phyloP scores from a whole-genome alignment of 2,797 vertebrate species.

The Diplodus sargus region DNA sequence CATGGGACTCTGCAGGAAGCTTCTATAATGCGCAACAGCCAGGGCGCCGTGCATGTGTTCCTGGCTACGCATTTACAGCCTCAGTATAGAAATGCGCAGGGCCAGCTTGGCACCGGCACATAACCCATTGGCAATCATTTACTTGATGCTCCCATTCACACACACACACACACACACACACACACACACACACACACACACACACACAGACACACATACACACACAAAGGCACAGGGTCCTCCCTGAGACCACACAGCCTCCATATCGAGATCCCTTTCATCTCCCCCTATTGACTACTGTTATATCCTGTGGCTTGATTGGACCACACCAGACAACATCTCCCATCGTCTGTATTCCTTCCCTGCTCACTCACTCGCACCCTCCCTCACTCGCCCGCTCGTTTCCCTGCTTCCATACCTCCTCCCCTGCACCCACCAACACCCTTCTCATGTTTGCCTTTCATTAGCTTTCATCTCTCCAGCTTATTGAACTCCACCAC shows the following conservation, averaged over 20 bases:
- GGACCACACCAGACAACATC: constrained; percentile 79
- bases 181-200: constrained; percentile 24
- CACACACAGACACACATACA: constrained; percentile 49
- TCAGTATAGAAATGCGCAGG: constrained; percentile 44
- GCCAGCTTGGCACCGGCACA: constrained; percentile 40
- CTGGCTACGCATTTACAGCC: constrained; percentile 51
- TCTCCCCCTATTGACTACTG: constrained; percentile 80
- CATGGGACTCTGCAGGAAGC: constrained; percentile 62
- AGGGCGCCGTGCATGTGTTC: constrained; percentile 49
- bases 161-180: constrained; percentile 54
- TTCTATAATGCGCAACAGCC: constrained; percentile 54
- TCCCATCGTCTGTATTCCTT: constrained; percentile 63
- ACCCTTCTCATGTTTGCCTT: constrained; percentile 82
- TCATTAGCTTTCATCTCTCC: constrained; percentile 88
- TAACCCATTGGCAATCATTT: constrained; percentile 65
- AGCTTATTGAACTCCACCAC: constrained; percentile 86
- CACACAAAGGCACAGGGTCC: constrained; percentile 53
- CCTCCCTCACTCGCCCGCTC: constrained; percentile 19
- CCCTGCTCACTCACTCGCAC: constrained; percentile 31
- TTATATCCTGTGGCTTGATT: constrained; percentile 81
- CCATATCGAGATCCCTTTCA: constrained; percentile 79
- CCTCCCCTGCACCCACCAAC: constrained; percentile 62
- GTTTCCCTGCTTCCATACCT: constrained; percentile 45
- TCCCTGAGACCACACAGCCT: constrained; percentile 74
- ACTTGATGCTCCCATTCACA: constrained; percentile 26